Conservation (phyloP, 1,140 invertebrate species). For the Nymphalis io region DNA sequence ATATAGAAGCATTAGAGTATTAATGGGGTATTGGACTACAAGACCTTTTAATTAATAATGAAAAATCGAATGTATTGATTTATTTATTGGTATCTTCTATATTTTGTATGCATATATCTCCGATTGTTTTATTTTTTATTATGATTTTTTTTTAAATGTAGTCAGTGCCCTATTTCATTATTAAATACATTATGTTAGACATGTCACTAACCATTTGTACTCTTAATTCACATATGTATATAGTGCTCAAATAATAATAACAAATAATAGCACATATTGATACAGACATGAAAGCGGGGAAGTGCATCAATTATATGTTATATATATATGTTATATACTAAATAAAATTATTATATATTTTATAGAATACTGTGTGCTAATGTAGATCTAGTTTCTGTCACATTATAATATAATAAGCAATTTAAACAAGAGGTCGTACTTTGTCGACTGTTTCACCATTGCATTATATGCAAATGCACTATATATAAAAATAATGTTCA, state of each 20-base stretch:
- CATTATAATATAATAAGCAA: conserved; percentile 14
- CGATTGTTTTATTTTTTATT: background rate
- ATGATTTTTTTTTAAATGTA: background rate
- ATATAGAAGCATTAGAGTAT: background rate
- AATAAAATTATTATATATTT: background rate
- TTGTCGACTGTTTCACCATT: conserved; percentile 8
- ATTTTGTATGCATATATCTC: background rate
- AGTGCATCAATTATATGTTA: conserved; percentile 10
- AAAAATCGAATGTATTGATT: background rate
- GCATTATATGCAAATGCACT: conserved; percentile 19
- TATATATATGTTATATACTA: background rate
- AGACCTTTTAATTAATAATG: conserved; percentile 2
- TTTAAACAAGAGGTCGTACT: conserved; percentile 10
- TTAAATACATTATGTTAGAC: conserved; percentile 3
- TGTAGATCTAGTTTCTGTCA: conserved; percentile 23
- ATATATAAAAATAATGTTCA: conserved; percentile 30
- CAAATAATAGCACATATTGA: background rate
- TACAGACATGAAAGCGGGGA: background rate
- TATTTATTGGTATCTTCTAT: background rate
- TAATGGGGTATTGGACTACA: background rate
- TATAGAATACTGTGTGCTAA: conserved; percentile 17
- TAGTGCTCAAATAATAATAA: conserved; percentile 16
- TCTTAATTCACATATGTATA: conserved; percentile 1
- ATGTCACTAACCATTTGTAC: conserved; percentile 1
- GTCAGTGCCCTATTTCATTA: conserved; percentile 4